These are phyloP conservation scores for Himalopsyche japonica DNA, from an alignment of 2,888 invertebrate species.

Conservation along the genomic window DNA sequence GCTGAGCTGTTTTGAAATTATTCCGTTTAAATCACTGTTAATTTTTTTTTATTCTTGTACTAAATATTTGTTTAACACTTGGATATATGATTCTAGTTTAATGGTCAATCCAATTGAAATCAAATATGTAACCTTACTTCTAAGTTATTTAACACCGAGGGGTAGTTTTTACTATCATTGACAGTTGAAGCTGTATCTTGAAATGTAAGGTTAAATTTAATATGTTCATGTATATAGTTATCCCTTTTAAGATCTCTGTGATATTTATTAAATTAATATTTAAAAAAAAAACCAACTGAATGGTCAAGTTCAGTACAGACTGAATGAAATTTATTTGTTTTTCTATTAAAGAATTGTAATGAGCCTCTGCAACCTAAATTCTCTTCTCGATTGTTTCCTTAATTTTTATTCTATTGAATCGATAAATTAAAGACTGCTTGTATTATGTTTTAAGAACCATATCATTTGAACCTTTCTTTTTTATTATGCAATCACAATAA, in stretches of 20 bases:
- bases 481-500: background rate
- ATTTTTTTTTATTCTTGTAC: no score
- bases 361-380: background rate
- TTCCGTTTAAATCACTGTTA: no score
- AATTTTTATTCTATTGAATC: background rate
- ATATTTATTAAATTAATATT: conserved; percentile 30
- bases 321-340: background rate
- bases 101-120: background rate
- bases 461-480: background rate
- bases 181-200: background rate
- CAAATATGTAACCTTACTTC: background rate
- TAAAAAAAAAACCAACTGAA: conserved; percentile 26
- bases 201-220: conserved; percentile 12
- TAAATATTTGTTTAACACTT: no score
- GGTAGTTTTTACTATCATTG: background rate
- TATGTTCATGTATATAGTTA: conserved; percentile 15
- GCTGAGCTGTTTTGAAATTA: no score
- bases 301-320: conserved; percentile 12
- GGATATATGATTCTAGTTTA: background rate
- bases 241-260: conserved; percentile 36
- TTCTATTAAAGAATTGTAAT: background rate
- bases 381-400: background rate
- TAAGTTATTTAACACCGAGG: background rate
- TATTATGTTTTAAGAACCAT: background rate
- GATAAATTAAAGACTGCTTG: background rate